Conservation (phyloP, 2,797 vertebrate species). For the Hoplostethus atlanticus region DNA sequence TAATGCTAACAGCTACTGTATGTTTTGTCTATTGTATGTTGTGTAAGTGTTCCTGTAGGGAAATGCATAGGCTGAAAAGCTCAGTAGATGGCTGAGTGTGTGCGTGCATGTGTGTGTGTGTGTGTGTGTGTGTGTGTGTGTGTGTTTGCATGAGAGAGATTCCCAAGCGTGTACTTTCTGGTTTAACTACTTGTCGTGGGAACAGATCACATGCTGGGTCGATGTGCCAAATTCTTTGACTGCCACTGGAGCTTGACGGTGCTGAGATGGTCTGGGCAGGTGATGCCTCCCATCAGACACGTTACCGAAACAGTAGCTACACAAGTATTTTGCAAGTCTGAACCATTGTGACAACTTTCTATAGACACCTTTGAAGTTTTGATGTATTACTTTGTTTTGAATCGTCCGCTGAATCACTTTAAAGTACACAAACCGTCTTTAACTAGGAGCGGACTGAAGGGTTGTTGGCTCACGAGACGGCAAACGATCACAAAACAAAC, state of each 20-base stretch:
- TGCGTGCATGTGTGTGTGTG: background rate
- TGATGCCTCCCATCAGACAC: slow-evolving; percentile 19
- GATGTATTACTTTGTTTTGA: too few species aligned
- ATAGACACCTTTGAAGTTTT: too few species aligned
- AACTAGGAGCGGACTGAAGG: too few species aligned
- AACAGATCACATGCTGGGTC: background rate
- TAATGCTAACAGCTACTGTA: background rate
- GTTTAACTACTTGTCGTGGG: slow-evolving; percentile 3
- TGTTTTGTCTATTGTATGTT: slow-evolving; percentile 64
- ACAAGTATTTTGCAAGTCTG: background rate
- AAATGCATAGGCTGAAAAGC: slow-evolving; percentile 15
- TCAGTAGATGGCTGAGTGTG: background rate
- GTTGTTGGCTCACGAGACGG: too few species aligned
- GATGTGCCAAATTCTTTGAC: slow-evolving; percentile 27
- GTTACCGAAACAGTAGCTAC: background rate
- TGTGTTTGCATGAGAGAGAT: background rate
- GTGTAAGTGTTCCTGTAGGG: slow-evolving; percentile 54
- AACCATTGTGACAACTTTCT: background rate
- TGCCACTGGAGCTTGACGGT: slow-evolving; percentile 41
- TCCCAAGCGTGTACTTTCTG: slow-evolving; percentile 15
- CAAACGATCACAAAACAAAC: background rate
- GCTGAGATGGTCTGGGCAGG: slow-evolving; percentile 29
- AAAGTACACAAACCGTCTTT: background rate
- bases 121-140: slow-evolving; percentile 4
- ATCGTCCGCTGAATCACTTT: too few species aligned